These are phyloP conservation scores for Pristiophorus japonicus DNA, from an alignment of 2,113 vertebrate genomes.

Conservation along the genomic window DNA sequence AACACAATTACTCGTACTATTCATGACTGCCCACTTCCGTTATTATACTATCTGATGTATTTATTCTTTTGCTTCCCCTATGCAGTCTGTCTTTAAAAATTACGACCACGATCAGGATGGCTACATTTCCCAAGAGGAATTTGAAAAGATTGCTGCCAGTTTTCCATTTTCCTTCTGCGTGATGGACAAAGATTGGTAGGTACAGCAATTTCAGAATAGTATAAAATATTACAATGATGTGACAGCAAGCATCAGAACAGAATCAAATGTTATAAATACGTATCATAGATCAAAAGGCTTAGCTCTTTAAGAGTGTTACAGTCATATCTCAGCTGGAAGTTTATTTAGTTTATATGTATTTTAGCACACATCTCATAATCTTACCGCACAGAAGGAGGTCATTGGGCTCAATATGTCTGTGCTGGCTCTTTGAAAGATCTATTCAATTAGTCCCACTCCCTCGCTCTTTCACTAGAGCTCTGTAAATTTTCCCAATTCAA, in stretches of 20 bases:
- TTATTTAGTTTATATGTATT: neutral
- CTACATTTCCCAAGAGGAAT: constrained; percentile 90
- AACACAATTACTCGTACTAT: neutral
- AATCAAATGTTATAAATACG: neutral
- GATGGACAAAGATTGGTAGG: constrained; percentile 91
- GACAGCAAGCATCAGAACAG: too few species aligned
- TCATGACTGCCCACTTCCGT: neutral
- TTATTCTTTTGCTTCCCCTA: constrained; percentile 40
- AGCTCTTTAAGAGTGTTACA: neutral
- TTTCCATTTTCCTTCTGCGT: constrained; percentile 95
- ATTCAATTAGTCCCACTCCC: neutral
- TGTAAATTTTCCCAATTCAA: neutral
- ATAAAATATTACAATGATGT: neutral
- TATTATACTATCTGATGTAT: neutral
- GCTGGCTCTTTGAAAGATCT: neutral
- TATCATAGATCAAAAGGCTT: neutral
- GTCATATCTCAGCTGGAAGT: neutral
- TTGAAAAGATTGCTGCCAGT: constrained; percentile 91
- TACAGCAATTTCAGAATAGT: constrained; percentile 23
- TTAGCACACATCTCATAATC: neutral
- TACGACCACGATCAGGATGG: constrained; percentile 90
- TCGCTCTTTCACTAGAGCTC: neutral
- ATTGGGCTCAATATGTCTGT: neutral
- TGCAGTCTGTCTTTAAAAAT: constrained; percentile 93
- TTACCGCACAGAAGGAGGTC: neutral